A percentile compares a stretch with the other conserved stretches of the same genome.
Conservation (phyloP, 1,140 invertebrate genomes). For the Papilio glaucus region DNA sequence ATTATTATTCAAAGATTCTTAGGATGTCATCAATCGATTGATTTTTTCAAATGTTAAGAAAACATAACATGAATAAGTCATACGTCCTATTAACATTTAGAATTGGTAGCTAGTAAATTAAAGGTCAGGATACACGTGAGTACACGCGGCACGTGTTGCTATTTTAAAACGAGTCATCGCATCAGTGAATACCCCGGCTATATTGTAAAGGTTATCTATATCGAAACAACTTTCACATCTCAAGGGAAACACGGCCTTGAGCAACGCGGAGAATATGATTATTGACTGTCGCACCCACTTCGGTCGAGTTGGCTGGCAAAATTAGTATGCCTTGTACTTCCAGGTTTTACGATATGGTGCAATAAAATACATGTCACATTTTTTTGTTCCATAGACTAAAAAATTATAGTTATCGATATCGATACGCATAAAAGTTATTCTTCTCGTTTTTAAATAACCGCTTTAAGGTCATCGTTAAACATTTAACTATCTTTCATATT, state of each 20-base stretch:
- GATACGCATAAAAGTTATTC: background rate
- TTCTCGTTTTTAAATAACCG: too few relatives aligned
- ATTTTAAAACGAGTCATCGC: conserved; percentile 54
- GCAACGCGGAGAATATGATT: conserved; percentile 33
- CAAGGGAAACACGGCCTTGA: conserved; percentile 72
- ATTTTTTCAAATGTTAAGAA: conserved; percentile 25
- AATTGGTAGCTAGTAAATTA: conserved; percentile 32
- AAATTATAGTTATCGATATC: too few relatives aligned
- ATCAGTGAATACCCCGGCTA: conserved; percentile 64
- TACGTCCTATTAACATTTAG: conserved; percentile 33
- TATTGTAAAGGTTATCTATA: conserved; percentile 61
- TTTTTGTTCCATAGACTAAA: background rate
- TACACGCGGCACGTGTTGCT: conserved; percentile 53
- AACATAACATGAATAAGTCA: conserved; percentile 28
- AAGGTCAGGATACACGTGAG: conserved; percentile 56
- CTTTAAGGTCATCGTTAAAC: too few relatives aligned
- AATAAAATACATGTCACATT: background rate
- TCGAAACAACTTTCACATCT: conserved; percentile 76
- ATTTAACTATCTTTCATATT: background rate
- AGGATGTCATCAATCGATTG: background rate
- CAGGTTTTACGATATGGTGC: background rate
- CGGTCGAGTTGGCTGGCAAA: background rate
- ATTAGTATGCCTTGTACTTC: conserved; percentile 31
- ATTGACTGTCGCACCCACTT: background rate
- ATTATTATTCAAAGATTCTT: background rate